Percentiles rank a stretch among this genome's conserved stretches.
Conservation (phyloP, 2,797 vertebrate genomes). For the Hemitrygon akajei region DNA sequence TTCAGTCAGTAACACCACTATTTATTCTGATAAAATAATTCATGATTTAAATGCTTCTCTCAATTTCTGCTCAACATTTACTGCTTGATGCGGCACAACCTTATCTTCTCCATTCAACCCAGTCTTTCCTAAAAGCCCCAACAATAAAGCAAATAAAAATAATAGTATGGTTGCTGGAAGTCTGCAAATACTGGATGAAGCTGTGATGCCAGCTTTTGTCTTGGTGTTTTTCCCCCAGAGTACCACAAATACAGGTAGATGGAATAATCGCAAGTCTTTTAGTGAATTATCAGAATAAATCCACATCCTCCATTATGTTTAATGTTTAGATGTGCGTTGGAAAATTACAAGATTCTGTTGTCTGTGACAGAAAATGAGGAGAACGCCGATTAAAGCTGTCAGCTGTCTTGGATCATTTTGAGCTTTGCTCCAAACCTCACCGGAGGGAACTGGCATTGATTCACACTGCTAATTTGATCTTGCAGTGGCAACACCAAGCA, state of each 20-base stretch:
- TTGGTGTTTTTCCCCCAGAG: background rate
- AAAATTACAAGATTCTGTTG: background rate
- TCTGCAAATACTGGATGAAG: background rate
- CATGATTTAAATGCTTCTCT: too few species aligned
- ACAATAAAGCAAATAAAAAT: too few species aligned
- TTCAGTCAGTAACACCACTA: too few species aligned
- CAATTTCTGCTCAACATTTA: too few species aligned
- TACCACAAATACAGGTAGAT: background rate
- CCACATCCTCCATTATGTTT: background rate
- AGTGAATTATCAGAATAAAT: background rate
- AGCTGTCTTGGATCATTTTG: background rate
- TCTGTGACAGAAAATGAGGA: background rate
- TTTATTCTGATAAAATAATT: too few species aligned
- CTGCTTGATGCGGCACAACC: too few species aligned
- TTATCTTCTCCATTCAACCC: too few species aligned
- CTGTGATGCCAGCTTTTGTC: too few species aligned
- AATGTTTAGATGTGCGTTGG: background rate
- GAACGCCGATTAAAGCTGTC: background rate
- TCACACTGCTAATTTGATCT: background rate
- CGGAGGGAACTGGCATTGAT: background rate
- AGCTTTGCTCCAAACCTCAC: background rate
- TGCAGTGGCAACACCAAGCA: background rate
- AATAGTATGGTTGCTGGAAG: background rate
- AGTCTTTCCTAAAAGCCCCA: too few species aligned
- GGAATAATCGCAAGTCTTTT: background rate